These are phyloP conservation scores for Colossoma macropomum DNA, from an alignment of 2,113 vertebrate species.

Conservation along the genomic window DNA sequence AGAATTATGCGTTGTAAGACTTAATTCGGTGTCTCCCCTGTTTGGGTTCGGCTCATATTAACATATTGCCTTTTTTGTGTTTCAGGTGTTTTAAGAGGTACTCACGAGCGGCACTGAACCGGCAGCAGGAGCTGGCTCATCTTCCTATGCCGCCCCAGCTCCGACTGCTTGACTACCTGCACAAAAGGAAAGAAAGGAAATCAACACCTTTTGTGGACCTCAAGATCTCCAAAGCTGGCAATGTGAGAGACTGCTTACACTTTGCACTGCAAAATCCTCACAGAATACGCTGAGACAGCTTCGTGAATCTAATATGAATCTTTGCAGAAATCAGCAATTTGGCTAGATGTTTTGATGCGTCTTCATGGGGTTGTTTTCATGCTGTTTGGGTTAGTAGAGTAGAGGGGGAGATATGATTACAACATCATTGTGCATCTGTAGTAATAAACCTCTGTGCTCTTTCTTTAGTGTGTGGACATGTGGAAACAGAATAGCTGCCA, in stretches of 20 bases:
- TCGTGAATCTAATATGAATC: neutral
- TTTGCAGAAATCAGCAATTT: no score
- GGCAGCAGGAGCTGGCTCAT: constrained; percentile 92
- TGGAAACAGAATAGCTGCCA: constrained; percentile 93
- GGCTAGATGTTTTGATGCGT: neutral
- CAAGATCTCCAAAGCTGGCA: constrained; percentile 97
- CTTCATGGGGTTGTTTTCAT: no score
- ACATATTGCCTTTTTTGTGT: neutral
- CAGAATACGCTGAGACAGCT: neutral
- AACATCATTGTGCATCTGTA: no score
- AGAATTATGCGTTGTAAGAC: neutral
- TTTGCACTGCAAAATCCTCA: neutral
- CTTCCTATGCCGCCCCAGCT: constrained; percentile 90
- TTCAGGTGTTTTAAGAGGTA: constrained; percentile 92
- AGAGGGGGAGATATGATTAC: no score
- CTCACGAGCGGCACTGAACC: constrained; percentile 90
- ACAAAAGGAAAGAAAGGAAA: constrained; percentile 94
- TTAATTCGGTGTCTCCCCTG: neutral
- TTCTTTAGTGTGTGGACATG: constrained; percentile 91
- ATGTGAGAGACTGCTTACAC: constrained; percentile 78
- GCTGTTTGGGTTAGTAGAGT: no score
- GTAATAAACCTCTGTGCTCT: neutral
- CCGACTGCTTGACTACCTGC: constrained; percentile 92
- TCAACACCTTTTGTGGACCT: constrained; percentile 88
- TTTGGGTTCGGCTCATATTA: no score